Evolutionary conservation across 2,797 vertebrate species (phyloP).

Genomic region (Momotus momota): DNA sequence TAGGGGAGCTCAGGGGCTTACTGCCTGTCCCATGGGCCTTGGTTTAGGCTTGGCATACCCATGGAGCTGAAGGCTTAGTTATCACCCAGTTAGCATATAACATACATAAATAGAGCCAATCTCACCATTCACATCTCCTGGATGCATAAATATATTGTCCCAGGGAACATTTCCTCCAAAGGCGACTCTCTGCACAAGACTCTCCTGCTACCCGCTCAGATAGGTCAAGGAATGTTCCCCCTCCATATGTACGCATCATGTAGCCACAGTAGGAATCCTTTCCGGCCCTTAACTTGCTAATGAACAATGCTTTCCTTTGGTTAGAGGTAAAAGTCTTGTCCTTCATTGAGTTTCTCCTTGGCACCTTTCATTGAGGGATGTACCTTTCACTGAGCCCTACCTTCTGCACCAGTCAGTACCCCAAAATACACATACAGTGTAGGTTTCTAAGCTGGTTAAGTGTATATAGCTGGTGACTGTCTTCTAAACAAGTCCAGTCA

Average conservation of each 20-base stretch:
- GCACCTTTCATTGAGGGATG: not conserved
- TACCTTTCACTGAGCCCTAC: not conserved
- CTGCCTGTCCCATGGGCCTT: not conserved
- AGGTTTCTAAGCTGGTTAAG: not conserved
- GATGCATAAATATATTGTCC: not conserved
- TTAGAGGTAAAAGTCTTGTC: not conserved
- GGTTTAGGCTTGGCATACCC: not conserved
- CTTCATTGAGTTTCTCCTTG: not conserved
- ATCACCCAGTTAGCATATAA: not conserved
- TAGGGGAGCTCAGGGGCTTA: not conserved
- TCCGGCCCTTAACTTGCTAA: not conserved
- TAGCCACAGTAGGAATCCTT: not conserved
- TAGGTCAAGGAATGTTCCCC: not conserved
- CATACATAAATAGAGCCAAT: not conserved
- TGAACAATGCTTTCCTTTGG: not conserved
- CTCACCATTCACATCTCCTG: not conserved
- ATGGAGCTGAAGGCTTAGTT: not conserved
- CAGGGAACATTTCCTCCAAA: not conserved
- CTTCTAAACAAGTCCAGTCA: not conserved
- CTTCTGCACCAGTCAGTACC: not conserved
- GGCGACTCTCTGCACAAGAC: not conserved
- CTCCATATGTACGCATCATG: rapidly evolving
- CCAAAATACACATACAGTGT: not conserved
- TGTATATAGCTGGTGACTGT: not conserved
- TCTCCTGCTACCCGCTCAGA: not conserved